A percentile compares a stretch with the other conserved stretches of the same genome.
Conservation (phyloP, 2,888 invertebrate species). For the Pycnomerus fuliginosus region DNA sequence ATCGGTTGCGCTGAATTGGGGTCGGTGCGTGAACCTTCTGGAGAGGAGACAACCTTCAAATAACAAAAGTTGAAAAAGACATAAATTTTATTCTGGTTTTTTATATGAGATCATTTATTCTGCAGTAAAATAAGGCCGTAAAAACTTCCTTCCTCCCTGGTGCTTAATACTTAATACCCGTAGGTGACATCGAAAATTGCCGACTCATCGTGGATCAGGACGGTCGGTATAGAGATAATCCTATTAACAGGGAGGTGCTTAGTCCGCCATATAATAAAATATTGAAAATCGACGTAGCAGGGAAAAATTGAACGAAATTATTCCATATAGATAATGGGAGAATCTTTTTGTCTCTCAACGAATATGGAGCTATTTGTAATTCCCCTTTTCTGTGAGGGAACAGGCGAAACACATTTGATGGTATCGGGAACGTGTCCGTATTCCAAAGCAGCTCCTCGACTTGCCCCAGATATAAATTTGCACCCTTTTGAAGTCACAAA, state of each 20-base stretch:
- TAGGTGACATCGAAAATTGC: too few species aligned
- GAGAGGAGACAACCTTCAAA: too few species aligned
- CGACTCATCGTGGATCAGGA: too few species aligned
- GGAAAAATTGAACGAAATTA: slow-evolving; percentile 7
- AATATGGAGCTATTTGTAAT: slow-evolving; percentile 20
- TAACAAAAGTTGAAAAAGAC: too few species aligned
- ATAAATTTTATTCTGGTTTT: too few species aligned
- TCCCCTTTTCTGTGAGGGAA: slow-evolving; percentile 29
- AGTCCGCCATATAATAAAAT: slow-evolving; percentile 1
- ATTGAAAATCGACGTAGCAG: slow-evolving; percentile 3
- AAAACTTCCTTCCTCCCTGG: too few species aligned
- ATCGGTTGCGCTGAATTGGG: too few species aligned
- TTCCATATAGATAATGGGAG: neutral
- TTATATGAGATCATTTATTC: too few species aligned
- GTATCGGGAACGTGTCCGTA: slow-evolving; percentile 31
- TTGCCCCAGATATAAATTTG: slow-evolving; percentile 29
- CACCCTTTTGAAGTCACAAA: slow-evolving; percentile 25
- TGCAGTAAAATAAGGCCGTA: too few species aligned
- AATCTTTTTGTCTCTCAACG: slow-evolving; percentile 21
- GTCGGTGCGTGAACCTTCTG: too few species aligned
- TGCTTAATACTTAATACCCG: too few species aligned
- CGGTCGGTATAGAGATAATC: too few species aligned
- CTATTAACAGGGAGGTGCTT: neutral
- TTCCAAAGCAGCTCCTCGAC: slow-evolving; percentile 27
- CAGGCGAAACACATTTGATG: slow-evolving; percentile 31